Conservation (phyloP, 1,140 invertebrate species). For the Heliconius congener region DNA sequence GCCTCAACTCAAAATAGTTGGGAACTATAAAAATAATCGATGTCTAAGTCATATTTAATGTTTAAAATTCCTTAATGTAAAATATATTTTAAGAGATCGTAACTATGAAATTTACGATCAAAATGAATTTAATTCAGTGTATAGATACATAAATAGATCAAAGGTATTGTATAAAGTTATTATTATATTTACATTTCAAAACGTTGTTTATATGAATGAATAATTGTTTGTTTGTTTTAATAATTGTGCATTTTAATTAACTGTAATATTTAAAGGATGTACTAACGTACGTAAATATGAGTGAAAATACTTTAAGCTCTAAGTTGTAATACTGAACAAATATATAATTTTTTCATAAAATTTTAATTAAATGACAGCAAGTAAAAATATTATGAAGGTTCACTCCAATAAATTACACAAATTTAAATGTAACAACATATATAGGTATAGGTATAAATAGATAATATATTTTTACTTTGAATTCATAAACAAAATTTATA, state of each 20-base stretch:
- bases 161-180: constrained; percentile 41
- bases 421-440: neutral
- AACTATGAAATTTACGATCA: neutral
- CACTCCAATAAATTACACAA: neutral
- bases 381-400: too few relatives aligned
- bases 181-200: constrained; percentile 53
- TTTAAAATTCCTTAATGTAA: too few relatives aligned
- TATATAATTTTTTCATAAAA: too few relatives aligned
- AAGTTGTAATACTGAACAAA: neutral
- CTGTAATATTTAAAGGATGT: neutral
- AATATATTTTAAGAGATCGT: too few relatives aligned
- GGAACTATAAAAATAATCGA: too few relatives aligned
- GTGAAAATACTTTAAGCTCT: neutral
- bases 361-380: too few relatives aligned
- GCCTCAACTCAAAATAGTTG: too few relatives aligned
- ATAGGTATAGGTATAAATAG: constrained; percentile 61
- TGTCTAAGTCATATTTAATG: too few relatives aligned
- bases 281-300: neutral
- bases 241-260: neutral
- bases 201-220: constrained; percentile 29
- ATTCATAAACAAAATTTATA: too few relatives aligned
- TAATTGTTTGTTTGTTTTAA: constrained; percentile 21
- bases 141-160: constrained; percentile 39
- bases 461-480: too few relatives aligned
- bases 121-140: constrained; percentile 50